Evolutionary conservation across 1,140 invertebrate species (phyloP).

Genomic region (Zaprionus tsacasi): DNA sequence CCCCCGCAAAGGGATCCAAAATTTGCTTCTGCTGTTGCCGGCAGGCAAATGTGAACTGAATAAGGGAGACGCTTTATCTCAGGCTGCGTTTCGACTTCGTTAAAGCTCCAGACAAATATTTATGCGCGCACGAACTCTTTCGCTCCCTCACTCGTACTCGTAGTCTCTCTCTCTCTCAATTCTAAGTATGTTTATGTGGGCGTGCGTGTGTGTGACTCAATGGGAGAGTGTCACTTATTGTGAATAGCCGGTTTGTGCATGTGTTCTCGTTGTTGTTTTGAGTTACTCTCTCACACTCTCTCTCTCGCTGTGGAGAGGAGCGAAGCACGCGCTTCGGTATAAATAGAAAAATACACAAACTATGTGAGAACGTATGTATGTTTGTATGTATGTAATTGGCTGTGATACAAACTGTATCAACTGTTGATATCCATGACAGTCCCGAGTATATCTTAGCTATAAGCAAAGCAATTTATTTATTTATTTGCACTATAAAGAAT

Average conservation of each 20-base stretch:
- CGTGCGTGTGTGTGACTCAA: not conserved
- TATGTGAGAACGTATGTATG: not conserved
- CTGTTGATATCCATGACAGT: constrained; percentile 39
- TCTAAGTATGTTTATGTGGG: not conserved
- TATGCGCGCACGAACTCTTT: constrained; percentile 29
- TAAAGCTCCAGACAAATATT: constrained; percentile 63
- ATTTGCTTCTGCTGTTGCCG: constrained; percentile 55
- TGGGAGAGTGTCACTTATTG: constrained; percentile 30
- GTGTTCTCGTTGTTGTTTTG: constrained; percentile 24
- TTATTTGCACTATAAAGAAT: not conserved
- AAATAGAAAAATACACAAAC: constrained; percentile 33
- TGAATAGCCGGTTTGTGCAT: constrained; percentile 47
- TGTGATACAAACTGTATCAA: constrained; percentile 29
- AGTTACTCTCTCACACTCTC: not conserved
- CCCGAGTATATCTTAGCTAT: constrained; percentile 13
- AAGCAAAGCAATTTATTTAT: constrained; percentile 10
- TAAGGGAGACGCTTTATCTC: constrained; percentile 50
- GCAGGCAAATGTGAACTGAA: constrained; percentile 73
- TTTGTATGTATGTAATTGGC: constrained; percentile 12
- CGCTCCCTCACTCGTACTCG: not conserved
- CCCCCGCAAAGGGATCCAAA: constrained; percentile 29
- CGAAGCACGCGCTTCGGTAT: constrained; percentile 34
- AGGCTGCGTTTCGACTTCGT: constrained; percentile 42
- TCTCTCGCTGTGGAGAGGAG: constrained; percentile 8
- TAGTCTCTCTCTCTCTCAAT: not conserved